Conservation (phyloP, 2,113 vertebrate species). For the Malaclemys terrapin region DNA sequence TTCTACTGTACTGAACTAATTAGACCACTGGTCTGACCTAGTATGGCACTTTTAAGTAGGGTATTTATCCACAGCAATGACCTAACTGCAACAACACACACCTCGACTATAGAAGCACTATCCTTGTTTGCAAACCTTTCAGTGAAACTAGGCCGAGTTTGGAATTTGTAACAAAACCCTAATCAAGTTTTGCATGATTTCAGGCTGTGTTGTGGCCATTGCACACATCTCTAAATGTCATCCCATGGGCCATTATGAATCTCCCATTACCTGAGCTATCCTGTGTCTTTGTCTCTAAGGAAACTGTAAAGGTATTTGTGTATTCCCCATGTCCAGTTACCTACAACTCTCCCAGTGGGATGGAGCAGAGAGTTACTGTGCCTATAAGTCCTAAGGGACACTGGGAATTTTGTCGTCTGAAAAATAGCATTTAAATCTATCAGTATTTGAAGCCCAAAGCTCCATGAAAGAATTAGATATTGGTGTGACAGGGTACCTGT, state of each 20-base stretch:
- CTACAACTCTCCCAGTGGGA: not conserved
- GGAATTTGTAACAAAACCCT: slow-evolving; percentile 21
- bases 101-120: not conserved
- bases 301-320: slow-evolving; percentile 54
- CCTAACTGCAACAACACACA: slow-evolving; percentile 11
- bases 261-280: slow-evolving; percentile 42
- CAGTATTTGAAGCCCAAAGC: not conserved
- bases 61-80: slow-evolving; percentile 36
- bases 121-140: not conserved
- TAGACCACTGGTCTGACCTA: not conserved
- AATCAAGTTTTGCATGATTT: slow-evolving; percentile 23
- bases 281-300: slow-evolving; percentile 50
- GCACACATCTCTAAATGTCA: not conserved
- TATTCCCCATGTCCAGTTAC: not conserved
- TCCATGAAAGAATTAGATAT: not conserved
- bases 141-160: not conserved
- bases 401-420: not conserved
- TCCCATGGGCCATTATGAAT: slow-evolving; percentile 58
- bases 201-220: slow-evolving; percentile 30
- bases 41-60: not conserved
- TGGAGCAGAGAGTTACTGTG: not conserved
- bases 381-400: not conserved
- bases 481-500: accelerated
- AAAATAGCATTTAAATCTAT: not conserved
- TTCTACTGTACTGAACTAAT: not conserved